Percentiles rank a stretch among this genome's conserved stretches.
These are phyloP conservation scores for Thalassaphorura encarpata DNA, from an alignment of 1,140 invertebrate species.

Conservation along the genomic window DNA sequence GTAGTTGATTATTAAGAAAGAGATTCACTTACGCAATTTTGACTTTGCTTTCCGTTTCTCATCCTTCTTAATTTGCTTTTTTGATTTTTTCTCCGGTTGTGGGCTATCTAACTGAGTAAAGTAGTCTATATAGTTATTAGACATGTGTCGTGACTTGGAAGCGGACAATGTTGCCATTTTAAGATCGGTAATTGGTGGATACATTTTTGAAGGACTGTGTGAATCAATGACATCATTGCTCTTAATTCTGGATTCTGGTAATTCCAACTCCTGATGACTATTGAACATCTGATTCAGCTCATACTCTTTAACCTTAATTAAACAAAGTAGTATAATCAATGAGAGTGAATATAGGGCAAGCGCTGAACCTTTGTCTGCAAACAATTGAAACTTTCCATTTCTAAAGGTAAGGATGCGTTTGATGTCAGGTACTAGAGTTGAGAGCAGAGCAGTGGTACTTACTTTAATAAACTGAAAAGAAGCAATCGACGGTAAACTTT, in stretches of 20 bases:
- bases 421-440: constrained; percentile 51
- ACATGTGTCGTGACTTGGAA: neutral
- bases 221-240: constrained; percentile 64
- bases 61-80: constrained; percentile 11
- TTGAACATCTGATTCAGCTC: constrained; percentile 75
- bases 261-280: constrained; percentile 51
- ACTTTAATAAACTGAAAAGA: constrained; percentile 83
- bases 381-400: constrained; percentile 61
- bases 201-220: constrained; percentile 63
- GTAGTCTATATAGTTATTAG: constrained; percentile 15
- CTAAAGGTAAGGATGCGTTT: constrained; percentile 79
- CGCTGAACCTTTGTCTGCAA: too few relatives aligned
- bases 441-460: too few relatives aligned
- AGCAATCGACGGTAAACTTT: constrained; percentile 78
- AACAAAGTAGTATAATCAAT: neutral
- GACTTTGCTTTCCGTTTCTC: constrained; percentile 27
- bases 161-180: constrained; percentile 20
- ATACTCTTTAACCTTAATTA: constrained; percentile 65
- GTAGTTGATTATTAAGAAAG: too few relatives aligned
- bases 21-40: too few relatives aligned
- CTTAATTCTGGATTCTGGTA: constrained; percentile 37
- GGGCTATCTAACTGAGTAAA: constrained; percentile 11
- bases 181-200: constrained; percentile 22
- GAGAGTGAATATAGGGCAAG: neutral
- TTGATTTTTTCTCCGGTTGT: constrained; percentile 9